A percentile compares a stretch with the other conserved stretches of the same genome.
phyloP scores from a whole-genome alignment of 2,797 vertebrate species.

The Manis javanica region DNA sequence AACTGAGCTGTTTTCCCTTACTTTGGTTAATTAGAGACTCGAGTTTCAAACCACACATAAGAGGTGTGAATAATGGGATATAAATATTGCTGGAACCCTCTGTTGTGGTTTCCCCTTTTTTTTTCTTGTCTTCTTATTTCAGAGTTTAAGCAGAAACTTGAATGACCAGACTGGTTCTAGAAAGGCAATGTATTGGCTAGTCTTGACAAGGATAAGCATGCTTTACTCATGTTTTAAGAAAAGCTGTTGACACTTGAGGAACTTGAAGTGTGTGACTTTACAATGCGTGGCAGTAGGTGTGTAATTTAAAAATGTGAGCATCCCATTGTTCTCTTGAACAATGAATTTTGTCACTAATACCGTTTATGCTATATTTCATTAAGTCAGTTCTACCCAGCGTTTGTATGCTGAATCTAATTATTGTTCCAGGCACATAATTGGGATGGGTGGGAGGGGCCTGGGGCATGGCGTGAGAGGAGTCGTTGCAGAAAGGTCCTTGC shows the following conservation, averaged over 20 bases:
- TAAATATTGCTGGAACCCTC: slow-evolving; percentile 35
- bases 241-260: not conserved
- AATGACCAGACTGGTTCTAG: not conserved
- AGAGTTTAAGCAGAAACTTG: not conserved
- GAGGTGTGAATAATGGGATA: slow-evolving; percentile 51
- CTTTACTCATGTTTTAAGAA: not conserved
- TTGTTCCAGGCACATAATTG: not conserved
- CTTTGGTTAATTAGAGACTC: slow-evolving; percentile 46
- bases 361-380: not conserved
- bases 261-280: not conserved
- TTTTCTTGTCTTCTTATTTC: slow-evolving; percentile 15
- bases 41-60: slow-evolving; percentile 38
- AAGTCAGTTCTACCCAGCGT: not conserved
- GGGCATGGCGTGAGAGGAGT: not conserved
- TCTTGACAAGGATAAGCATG: not conserved
- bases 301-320: not conserved
- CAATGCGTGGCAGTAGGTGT: not conserved
- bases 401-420: not conserved
- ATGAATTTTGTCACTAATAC: too few species aligned
- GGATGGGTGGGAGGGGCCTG: too few species aligned
- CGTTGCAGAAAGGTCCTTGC: not conserved
- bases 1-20: not conserved
- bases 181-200: not conserved
- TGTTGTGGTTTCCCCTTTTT: not conserved
- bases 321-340: not conserved